Percentiles rank a stretch among this genome's conserved stretches.
Evolutionary conservation across 2,113 vertebrate genomes (phyloP).

Genomic region (Prinia subflava): DNA sequence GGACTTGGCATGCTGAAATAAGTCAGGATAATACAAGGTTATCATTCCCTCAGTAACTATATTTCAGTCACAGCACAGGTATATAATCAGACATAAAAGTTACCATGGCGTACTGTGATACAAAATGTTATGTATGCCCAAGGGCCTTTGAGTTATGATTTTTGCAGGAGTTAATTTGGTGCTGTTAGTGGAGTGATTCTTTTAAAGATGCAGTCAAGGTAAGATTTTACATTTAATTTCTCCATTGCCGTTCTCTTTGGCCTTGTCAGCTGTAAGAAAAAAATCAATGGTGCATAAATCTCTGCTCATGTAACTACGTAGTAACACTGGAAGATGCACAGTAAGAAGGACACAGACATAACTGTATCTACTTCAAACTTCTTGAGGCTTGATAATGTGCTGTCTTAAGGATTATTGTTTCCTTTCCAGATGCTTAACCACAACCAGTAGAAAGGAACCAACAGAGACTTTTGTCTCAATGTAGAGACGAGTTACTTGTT

Average conservation of each 20-base stretch:
- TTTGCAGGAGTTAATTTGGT: constrained; percentile 28
- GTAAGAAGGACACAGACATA: background rate
- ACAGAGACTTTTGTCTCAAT: background rate
- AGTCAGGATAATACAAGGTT: constrained; percentile 30
- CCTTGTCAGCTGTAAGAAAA: constrained; percentile 18
- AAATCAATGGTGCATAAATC: constrained; percentile 28
- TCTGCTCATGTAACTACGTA: background rate
- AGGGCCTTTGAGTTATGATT: constrained; percentile 1
- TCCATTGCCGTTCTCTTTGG: background rate
- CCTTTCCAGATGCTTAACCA: background rate
- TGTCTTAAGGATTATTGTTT: background rate
- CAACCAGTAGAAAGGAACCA: background rate
- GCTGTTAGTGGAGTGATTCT: constrained; percentile 4
- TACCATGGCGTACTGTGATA: background rate
- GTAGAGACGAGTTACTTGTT: background rate
- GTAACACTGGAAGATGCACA: background rate
- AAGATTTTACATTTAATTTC: constrained; percentile 37
- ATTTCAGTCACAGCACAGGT: background rate
- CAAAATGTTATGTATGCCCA: background rate
- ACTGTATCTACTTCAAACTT: background rate
- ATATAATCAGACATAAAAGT: constrained; percentile 12
- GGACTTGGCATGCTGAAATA: background rate
- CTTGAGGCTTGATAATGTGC: background rate
- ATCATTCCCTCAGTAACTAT: background rate
- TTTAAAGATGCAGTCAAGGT: constrained; percentile 19